A percentile compares a stretch with the other conserved stretches of the same genome.
Evolutionary conservation across 1,140 invertebrate species (phyloP).

Genomic region (Medauroidea extradentata): DNA sequence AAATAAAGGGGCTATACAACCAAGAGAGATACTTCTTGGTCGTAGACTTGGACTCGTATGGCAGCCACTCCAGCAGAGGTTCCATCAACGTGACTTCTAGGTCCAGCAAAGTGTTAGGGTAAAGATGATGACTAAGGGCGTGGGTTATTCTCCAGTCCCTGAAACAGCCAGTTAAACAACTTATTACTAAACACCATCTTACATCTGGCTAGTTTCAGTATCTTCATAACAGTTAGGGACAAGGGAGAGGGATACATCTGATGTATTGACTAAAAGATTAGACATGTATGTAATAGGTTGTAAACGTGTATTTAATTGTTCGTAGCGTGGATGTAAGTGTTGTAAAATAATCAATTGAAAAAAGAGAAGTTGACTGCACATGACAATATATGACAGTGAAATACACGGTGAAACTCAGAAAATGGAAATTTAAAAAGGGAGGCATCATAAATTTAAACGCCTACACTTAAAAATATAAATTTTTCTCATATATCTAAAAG

Average conservation of each 20-base stretch:
- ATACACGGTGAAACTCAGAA: too few species aligned
- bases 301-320: neutral
- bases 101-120: slow-evolving; percentile 73
- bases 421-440: too few species aligned
- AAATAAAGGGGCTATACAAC: slow-evolving; percentile 50
- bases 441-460: too few species aligned
- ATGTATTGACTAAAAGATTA: neutral
- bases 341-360: too few species aligned
- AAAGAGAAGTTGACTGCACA: too few species aligned
- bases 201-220: neutral
- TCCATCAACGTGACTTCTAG: slow-evolving; percentile 66
- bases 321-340: too few species aligned
- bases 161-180: slow-evolving; percentile 33
- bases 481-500: too few species aligned
- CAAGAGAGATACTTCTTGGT: slow-evolving; percentile 43
- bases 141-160: slow-evolving; percentile 75
- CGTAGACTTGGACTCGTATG: slow-evolving; percentile 45
- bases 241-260: neutral
- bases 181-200: neutral
- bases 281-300: neutral
- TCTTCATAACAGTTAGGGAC: neutral
- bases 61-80: slow-evolving; percentile 65
- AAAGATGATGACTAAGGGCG: slow-evolving; percentile 73
- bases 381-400: too few species aligned
- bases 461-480: too few species aligned